Percentiles rank a stretch among this genome's conserved stretches.
These are phyloP conservation scores for Australoheros scitulus DNA, from an alignment of 2,113 vertebrate genomes.

Conservation along the genomic window DNA sequence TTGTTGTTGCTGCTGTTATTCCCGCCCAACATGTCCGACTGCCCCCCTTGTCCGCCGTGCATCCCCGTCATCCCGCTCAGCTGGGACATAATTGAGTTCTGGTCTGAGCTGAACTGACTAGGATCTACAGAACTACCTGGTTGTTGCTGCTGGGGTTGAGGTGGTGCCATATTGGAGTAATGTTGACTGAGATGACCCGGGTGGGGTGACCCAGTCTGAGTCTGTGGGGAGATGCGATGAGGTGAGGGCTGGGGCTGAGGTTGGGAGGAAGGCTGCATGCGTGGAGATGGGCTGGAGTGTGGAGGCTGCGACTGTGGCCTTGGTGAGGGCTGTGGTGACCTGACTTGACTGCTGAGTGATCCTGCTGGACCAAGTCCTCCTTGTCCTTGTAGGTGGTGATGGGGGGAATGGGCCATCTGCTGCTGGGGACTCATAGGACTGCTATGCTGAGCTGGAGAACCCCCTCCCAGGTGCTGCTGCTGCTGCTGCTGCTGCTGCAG, in stretches of 20 bases:
- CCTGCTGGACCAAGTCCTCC: constrained; percentile 81
- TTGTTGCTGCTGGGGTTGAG: constrained; percentile 79
- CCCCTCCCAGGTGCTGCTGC: constrained; percentile 75
- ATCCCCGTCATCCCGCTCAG: constrained; percentile 90
- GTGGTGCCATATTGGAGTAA: constrained; percentile 82
- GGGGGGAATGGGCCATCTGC: constrained; percentile 87
- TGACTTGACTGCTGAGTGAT: constrained; percentile 94
- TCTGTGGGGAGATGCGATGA: constrained; percentile 96
- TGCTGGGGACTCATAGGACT: constrained; percentile 97
- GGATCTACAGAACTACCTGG: constrained; percentile 83
- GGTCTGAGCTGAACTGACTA: constrained; percentile 77
- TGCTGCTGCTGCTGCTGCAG: constrained; percentile 73
- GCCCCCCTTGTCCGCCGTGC: constrained; percentile 87
- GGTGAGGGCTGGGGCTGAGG: constrained; percentile 96
- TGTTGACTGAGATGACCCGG: constrained; percentile 80
- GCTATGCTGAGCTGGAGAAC: constrained; percentile 90
- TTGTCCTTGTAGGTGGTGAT: constrained; percentile 92
- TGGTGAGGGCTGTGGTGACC: constrained; percentile 95
- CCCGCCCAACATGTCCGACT: constrained; percentile 87
- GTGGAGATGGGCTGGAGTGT: constrained; percentile 94
- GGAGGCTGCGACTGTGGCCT: constrained; percentile 94
- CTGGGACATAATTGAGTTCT: constrained; percentile 92
- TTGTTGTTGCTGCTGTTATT: constrained; percentile 83
- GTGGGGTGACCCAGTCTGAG: constrained; percentile 90
- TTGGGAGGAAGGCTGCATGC: constrained; percentile 86